Evolutionary conservation across 2,113 vertebrate genomes (phyloP), one percentile per base, ranked within the genome.

Genomic region (Pituophis catenifer): DNA sequence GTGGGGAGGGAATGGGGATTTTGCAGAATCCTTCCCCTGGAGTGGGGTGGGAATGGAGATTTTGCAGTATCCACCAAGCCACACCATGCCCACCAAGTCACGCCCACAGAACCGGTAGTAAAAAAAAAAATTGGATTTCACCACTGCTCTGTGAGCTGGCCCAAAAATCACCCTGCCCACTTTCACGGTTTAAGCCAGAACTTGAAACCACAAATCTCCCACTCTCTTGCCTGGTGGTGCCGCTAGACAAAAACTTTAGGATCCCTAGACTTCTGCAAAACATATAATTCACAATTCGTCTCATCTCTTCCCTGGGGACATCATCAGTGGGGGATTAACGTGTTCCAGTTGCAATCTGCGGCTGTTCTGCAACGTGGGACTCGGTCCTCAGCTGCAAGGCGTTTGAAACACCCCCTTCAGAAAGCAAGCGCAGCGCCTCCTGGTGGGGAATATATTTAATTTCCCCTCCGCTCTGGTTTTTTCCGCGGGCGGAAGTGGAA

Each of bases 401-500:
- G 0, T 81, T 81, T 21, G 33, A 81, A 81, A 19, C 17, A 44
- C 0, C 8, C 75, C 1, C n/a, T 44, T 62, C 75, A 23, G 90
- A 24, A 62, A 7, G 87, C 17, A 33, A n/a, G 48, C 19, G 17
- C 87, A 5, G 94, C 95, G 94, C 93, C 96, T 94, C 87, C 95
- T 0, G 3, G 94, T 95, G 95, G 95, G 52, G 17, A 1, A 1
- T 21, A 0, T 0, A 0, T 2, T 10, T 3, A 65, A 87, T 7
- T 19, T 65, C 90, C 9, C 89, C 75, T 13, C 8, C 89, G 53
- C 58, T 33, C 5, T 17, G 1, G 0, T 13, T 53, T 62, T 44
- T 50, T n/a, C 50, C 3, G 5, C 5, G 19, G 75, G 53, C 89
- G 93, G 95, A 91, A 88, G 87, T 1, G 88, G 94, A 92, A 92